Evolutionary conservation across 2,113 vertebrate genomes (phyloP).

Genomic region (Phoenicopterus ruber): DNA sequence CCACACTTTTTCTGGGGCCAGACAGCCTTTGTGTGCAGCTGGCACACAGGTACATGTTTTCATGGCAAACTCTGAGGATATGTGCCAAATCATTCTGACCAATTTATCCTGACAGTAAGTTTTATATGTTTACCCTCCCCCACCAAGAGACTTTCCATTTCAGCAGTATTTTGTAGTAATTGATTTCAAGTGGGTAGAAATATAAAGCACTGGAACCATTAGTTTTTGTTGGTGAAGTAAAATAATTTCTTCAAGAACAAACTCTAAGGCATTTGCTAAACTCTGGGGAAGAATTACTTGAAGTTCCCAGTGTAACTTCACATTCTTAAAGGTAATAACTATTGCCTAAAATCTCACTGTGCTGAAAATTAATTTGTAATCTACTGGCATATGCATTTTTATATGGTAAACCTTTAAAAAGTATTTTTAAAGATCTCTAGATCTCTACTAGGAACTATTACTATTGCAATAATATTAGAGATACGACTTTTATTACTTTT

Average conservation of each 20-base stretch:
- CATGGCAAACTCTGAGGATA: background rate
- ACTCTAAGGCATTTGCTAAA: background rate
- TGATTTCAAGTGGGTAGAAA: background rate
- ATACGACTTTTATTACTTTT: background rate
- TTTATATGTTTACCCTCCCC: background rate
- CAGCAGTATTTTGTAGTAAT: background rate
- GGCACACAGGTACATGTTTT: background rate
- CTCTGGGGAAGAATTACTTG: background rate
- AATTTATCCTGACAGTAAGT: background rate
- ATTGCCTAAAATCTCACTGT: background rate
- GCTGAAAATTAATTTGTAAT: background rate
- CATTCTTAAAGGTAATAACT: background rate
- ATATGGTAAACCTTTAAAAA: background rate
- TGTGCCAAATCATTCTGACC: background rate
- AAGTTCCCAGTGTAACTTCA: background rate
- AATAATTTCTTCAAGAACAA: background rate
- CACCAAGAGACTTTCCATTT: background rate
- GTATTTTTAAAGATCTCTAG: background rate
- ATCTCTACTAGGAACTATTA: background rate
- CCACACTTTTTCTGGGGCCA: background rate
- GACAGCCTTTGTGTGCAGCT: slow-evolving; percentile 29
- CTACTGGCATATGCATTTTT: background rate
- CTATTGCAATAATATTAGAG: background rate
- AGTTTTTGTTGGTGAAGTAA: background rate
- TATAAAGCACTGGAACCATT: background rate